phyloP scores from a whole-genome alignment of 1,140 invertebrate species.

The Pteromalus puparum region DNA sequence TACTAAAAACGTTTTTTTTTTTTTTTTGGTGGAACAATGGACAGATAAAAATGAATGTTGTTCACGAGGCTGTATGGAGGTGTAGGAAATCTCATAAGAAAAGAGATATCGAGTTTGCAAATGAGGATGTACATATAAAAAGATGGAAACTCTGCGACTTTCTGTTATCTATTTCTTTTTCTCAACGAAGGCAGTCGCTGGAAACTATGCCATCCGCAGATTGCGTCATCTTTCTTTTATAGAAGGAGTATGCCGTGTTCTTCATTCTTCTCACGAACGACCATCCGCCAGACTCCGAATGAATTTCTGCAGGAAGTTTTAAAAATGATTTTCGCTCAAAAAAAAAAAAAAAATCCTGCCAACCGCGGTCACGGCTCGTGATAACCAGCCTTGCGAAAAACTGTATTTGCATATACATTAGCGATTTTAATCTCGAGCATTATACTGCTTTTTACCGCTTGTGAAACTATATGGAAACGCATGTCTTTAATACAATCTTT shows the following conservation, averaged over 20 bases:
- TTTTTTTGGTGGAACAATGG: too few relatives aligned
- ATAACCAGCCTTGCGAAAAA: neutral
- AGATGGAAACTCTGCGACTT: neutral
- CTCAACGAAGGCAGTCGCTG: neutral
- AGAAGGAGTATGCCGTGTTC: neutral
- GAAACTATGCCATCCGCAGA: conserved; percentile 19
- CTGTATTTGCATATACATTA: neutral
- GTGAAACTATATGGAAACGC: neutral
- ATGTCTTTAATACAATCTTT: neutral
- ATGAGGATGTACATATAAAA: neutral
- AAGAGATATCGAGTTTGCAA: neutral
- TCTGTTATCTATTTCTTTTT: conserved; percentile 7
- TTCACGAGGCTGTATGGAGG: too few relatives aligned
- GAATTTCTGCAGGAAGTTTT: conserved; percentile 16
- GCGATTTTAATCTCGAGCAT: neutral
- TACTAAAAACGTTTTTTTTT: too few relatives aligned
- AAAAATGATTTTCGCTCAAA: neutral
- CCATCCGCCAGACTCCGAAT: neutral
- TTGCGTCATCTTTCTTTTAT: conserved; percentile 30
- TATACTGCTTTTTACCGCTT: neutral
- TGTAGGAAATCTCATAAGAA: too few relatives aligned
- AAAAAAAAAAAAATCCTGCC: too few relatives aligned
- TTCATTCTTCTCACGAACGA: conserved; percentile 13
- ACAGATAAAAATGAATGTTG: neutral
- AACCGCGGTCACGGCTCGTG: neutral